Evolutionary conservation across 2,888 invertebrate species (phyloP).

Genomic region (Cancer borealis): DNA sequence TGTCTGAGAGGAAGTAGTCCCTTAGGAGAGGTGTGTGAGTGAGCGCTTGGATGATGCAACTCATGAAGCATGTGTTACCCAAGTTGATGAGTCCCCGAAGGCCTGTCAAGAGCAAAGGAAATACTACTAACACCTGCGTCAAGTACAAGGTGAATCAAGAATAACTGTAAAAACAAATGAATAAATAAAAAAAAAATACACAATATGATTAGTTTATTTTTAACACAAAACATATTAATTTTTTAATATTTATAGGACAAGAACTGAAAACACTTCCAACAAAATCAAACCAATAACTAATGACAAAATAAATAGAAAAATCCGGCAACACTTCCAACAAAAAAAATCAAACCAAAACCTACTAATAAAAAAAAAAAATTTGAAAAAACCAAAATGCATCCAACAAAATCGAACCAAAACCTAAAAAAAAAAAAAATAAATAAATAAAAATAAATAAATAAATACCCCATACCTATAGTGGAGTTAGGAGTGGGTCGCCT

Average conservation of each 20-base stretch:
- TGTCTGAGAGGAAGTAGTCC: conserved; percentile 96
- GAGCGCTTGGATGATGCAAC: conserved; percentile 96
- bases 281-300: too few relatives aligned
- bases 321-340: too few relatives aligned
- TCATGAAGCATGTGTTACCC: conserved; percentile 99
- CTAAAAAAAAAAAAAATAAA: neutral
- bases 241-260: too few relatives aligned
- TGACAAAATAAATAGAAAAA: too few relatives aligned
- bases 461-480: conserved; percentile 84
- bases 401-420: neutral
- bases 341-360: too few relatives aligned
- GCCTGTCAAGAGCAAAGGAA: conserved; percentile 81
- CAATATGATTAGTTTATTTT: too few relatives aligned
- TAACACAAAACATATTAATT: too few relatives aligned
- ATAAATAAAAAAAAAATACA: neutral
- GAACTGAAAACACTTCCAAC: too few relatives aligned
- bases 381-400: too few relatives aligned
- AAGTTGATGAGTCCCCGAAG: conserved; percentile 96
- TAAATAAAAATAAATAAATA: neutral
- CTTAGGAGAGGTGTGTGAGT: conserved; percentile 96
- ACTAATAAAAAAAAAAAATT: too few relatives aligned
- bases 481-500: conserved; percentile 90
- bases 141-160: neutral
- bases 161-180: neutral
- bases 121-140: neutral